These are phyloP conservation scores for Palaemon carinicauda DNA, from an alignment of 1,140 invertebrate genomes.

Conservation along the genomic window DNA sequence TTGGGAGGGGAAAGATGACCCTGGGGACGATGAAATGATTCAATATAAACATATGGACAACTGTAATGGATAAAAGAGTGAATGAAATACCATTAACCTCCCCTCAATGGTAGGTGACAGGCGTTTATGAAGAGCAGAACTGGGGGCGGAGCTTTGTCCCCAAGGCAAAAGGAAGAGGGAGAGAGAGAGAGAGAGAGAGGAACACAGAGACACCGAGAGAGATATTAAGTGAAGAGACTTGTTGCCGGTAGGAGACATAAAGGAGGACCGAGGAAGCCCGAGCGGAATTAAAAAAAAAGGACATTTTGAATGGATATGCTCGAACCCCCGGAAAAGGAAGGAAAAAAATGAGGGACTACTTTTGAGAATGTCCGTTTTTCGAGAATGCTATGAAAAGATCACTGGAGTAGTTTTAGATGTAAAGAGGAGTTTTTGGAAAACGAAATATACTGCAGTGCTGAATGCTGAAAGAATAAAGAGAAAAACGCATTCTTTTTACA, in stretches of 20 bases:
- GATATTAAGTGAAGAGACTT: neutral
- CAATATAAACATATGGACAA: constrained; percentile 39
- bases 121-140: neutral
- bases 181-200: neutral
- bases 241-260: neutral
- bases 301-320: neutral
- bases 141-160: neutral
- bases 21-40: constrained; percentile 20
- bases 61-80: constrained; percentile 29
- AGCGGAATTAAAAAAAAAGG: neutral
- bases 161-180: neutral
- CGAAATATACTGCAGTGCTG: too few species aligned
- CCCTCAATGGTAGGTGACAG: constrained; percentile 18
- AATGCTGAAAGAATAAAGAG: neutral
- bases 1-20: constrained; percentile 25
- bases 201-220: neutral
- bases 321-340: neutral
- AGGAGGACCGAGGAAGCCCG: neutral
- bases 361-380: neutral
- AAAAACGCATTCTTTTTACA: too few species aligned
- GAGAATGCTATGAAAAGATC: too few species aligned
- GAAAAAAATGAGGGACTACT: neutral
- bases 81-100: neutral
- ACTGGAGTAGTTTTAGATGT: too few species aligned
- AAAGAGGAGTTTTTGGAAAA: too few species aligned